Evolutionary conservation across 1,140 invertebrate species (phyloP).

Genomic region (Parapsyche elsis): DNA sequence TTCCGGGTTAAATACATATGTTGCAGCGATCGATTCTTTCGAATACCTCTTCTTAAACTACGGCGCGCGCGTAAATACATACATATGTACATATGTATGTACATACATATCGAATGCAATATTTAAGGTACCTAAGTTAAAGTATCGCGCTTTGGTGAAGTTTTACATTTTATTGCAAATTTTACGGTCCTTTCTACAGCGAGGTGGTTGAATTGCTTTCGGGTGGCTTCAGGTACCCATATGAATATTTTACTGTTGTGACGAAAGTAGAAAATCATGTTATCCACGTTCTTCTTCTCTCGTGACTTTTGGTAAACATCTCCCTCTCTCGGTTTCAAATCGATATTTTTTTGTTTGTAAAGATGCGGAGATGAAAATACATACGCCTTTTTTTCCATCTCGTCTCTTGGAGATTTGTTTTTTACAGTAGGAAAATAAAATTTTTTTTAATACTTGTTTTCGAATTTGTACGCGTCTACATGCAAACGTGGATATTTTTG

Average conservation of each 20-base stretch:
- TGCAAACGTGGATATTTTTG: too few species aligned
- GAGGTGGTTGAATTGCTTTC: too few species aligned
- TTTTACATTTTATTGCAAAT: not conserved
- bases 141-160: not conserved
- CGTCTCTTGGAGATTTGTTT: too few species aligned
- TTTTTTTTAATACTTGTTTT: too few species aligned
- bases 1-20: not conserved
- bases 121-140: not conserved
- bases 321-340: not conserved
- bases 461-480: too few species aligned
- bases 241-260: slow-evolving; percentile 14
- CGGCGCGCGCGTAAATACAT: not conserved
- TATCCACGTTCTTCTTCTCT: slow-evolving; percentile 12
- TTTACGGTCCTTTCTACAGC: too few species aligned
- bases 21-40: too few species aligned
- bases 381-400: too few species aligned
- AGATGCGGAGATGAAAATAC: too few species aligned
- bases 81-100: not conserved
- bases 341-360: slow-evolving; percentile 12
- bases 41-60: too few species aligned
- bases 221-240: not conserved
- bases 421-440: too few species aligned
- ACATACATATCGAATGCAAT: not conserved
- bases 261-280: slow-evolving; percentile 26
- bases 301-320: not conserved